phyloP scores from a whole-genome alignment of 2,113 vertebrate genomes.

The Crotalus viridis region DNA sequence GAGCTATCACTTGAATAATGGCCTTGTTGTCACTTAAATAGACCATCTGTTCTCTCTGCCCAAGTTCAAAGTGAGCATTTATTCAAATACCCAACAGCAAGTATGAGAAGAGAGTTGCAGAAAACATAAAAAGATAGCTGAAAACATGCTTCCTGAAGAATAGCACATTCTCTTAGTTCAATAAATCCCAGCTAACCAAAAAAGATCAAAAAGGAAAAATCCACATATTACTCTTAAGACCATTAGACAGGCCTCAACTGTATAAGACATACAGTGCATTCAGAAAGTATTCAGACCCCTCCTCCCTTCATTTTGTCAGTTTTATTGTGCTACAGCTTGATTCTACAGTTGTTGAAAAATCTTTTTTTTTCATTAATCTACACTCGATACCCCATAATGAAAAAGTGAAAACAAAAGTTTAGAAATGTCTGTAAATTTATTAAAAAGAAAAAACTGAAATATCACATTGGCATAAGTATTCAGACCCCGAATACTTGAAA shows the following conservation, averaged over 20 bases:
- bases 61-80: neutral
- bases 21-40: neutral
- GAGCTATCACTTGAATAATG: neutral
- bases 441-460: too few relatives aligned
- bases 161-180: neutral
- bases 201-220: neutral
- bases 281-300: too few relatives aligned
- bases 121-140: neutral
- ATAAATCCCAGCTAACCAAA: neutral
- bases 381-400: too few relatives aligned
- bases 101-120: neutral
- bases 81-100: neutral
- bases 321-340: too few relatives aligned
- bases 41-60: too few relatives aligned
- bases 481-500: too few relatives aligned
- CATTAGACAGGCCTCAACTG: neutral
- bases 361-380: too few relatives aligned
- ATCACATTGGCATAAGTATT: too few relatives aligned
- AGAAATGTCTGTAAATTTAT: too few relatives aligned
- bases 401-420: too few relatives aligned
- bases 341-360: too few relatives aligned
- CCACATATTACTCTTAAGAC: neutral
- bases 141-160: neutral
- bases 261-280: neutral
- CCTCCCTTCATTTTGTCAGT: too few relatives aligned